Percentiles rank a stretch among this genome's conserved stretches.
phyloP scores from a whole-genome alignment of 2,113 vertebrate species.

The Pseudorasbora parva region DNA sequence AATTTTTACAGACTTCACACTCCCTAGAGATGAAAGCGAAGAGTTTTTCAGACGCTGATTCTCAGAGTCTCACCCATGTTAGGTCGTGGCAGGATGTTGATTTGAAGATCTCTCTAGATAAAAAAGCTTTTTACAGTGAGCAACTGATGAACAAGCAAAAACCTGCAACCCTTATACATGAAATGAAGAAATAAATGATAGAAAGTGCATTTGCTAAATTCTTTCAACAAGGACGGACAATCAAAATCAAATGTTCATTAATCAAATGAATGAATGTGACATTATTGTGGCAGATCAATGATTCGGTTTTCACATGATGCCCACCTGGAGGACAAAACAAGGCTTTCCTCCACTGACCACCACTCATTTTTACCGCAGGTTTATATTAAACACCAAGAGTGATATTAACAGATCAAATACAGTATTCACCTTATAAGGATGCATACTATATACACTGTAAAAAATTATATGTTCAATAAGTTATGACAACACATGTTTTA shows the following conservation, averaged over 20 bases:
- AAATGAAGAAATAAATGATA: not conserved
- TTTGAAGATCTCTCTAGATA: constrained; percentile 31
- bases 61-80: constrained; percentile 31
- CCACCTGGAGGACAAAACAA: too few relatives aligned
- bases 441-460: too few relatives aligned
- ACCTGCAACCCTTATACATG: not conserved
- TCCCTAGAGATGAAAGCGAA: constrained; percentile 29
- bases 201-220: not conserved
- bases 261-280: not conserved
- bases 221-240: not conserved
- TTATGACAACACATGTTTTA: too few relatives aligned
- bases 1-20: constrained; percentile 35
- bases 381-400: too few relatives aligned
- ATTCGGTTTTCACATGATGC: too few relatives aligned
- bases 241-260: not conserved
- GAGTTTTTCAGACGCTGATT: constrained; percentile 30
- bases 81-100: constrained; percentile 42
- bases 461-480: too few relatives aligned
- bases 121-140: not conserved
- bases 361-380: too few relatives aligned
- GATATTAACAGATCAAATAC: too few relatives aligned
- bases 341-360: too few relatives aligned
- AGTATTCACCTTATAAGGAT: too few relatives aligned
- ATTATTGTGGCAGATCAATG: too few relatives aligned
- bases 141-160: constrained; percentile 6